Evolutionary conservation across 1,140 invertebrate species (phyloP), one percentile per base, ranked within the genome.

Genomic region (Achroia grisella): DNA sequence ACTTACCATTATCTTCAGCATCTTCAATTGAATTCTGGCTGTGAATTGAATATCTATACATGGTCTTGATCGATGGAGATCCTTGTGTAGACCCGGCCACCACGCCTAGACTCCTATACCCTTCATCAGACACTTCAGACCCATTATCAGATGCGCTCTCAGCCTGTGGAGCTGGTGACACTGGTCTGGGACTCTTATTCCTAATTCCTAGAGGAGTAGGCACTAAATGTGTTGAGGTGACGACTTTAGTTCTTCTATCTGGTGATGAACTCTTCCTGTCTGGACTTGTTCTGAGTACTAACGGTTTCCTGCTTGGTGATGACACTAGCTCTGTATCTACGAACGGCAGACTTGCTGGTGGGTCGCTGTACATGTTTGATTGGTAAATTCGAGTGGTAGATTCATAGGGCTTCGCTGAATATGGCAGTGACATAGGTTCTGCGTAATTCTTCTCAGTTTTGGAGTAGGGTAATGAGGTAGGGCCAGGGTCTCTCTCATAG

Each of bases 51-150:
- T 89, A 87, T 71, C 89, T 74, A 76, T 89, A 91, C 69, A 87
- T 88, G 0, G 76, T 74, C 42, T 78, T 79, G 37, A 68, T 78
- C 5, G 74, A 81, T 4, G 74, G 86, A 17, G 78, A 86, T 0
- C 74, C 75, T 44, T 86, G 84, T 1, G 79, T 73, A 4, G 77
- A 86, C 43, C 59, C 81, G 13, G 87, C 91, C 17, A 93, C 89
- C 14, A 92, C 87, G 5, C 93, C 92, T 53, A 94, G 76, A 64
- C 93, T 95, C 62, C 93, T 89, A 66, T 96, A 96, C 3, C 94
- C 94, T 69, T 95, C 94, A 77, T 96, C 94, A 32, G 93, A 95
- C 11, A 95, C 93, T 71, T 95, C 94, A 44, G 93, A 95, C 2
- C 93, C 93, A 56, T 94, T 94, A 72, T 95, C 94, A 46, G 92